Base-by-base conservation (phyloP, 2,113 vertebrate genomes). In the Tetrao urogallus region DNA sequence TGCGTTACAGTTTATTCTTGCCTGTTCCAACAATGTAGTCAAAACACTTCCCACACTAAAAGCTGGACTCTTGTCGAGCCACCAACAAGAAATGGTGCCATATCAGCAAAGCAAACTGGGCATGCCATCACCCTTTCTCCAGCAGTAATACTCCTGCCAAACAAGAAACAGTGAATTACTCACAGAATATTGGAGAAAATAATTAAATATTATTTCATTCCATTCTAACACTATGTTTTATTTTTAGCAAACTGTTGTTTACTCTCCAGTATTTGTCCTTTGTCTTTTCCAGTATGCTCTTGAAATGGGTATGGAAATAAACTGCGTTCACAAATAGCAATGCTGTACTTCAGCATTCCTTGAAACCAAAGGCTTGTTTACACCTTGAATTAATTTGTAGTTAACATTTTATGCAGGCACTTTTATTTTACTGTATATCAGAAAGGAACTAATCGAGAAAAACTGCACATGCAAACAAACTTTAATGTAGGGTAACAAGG, bases 371-470 rank as follows among this genome's bases (percentile, higher is more conserved):
- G 0, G 3, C 3, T 1, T 69, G 27, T 89, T 84, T 93, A 87
- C 11, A 95, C 69, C 75, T 74, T 73, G 40, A 92, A 74, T 67
- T 93, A 43, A 57, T 52, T 93, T 79, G 60, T 61, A 73, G 60
- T 58, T 73, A 88, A 70, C 57, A 24, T 79, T 89, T 82, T 76
- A 81, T 5, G 8, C 19, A 74, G 56, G 65, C 3, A 45, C 15
- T 93, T 89, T 67, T 77, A 83, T 86, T 86, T 47, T 77, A 38
- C 7, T 47, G 27, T 52, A 40, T 63, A 85, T n/a, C 34, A 21
- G 70, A 47, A 84, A 32, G 50, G 57, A 89, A 69, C 30, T 85
- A 73, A 84, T 58, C 27, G 74, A 58, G 56, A 66, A 89, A 89
- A 93, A 69, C 4, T 47, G 34, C 71, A 48, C 22, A n/a, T 6